These are phyloP conservation scores for Pasiphila rectangulata DNA, from an alignment of 2,888 invertebrate species.

Conservation along the genomic window DNA sequence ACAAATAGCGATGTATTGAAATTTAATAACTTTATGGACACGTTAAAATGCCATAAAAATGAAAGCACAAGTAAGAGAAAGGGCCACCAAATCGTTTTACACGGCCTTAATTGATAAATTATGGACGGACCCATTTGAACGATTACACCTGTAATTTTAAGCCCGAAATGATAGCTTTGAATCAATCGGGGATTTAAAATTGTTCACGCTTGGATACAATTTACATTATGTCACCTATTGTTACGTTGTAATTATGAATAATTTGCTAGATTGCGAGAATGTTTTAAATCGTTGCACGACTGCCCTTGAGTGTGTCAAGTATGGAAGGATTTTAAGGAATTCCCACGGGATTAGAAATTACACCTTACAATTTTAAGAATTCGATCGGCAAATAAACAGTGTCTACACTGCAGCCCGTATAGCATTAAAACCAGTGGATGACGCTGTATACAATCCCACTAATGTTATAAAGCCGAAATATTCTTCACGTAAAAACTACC, in stretches of 20 bases:
- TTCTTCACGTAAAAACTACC: too few species aligned
- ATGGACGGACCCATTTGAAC: constrained; percentile 48
- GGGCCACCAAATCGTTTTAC: constrained; percentile 45
- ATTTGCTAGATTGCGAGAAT: not conserved
- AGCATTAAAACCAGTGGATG: too few species aligned
- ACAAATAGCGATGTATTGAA: constrained; percentile 5
- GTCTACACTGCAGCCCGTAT: too few species aligned
- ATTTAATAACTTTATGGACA: constrained; percentile 15
- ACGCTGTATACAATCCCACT: too few species aligned
- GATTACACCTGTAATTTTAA: constrained; percentile 62
- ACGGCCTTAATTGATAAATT: constrained; percentile 57
- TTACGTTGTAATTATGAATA: not conserved
- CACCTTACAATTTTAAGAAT: too few species aligned
- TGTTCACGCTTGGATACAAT: constrained; percentile 4
- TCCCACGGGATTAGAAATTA: too few species aligned
- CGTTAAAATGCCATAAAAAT: constrained; percentile 16
- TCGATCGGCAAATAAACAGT: too few species aligned
- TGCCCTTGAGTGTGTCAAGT: too few species aligned
- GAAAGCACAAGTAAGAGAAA: constrained; percentile 26
- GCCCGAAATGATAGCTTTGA: constrained; percentile 50
- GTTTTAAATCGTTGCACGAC: too few species aligned
- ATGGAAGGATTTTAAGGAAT: too few species aligned
- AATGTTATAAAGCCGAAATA: too few species aligned
- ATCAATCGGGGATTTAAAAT: constrained; percentile 32
- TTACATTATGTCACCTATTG: constrained; percentile 11